A percentile compares a stretch with the other conserved stretches of the same genome.
These are phyloP conservation scores for Leiothrix lutea DNA, from an alignment of 2,113 vertebrate genomes.

Conservation along the genomic window DNA sequence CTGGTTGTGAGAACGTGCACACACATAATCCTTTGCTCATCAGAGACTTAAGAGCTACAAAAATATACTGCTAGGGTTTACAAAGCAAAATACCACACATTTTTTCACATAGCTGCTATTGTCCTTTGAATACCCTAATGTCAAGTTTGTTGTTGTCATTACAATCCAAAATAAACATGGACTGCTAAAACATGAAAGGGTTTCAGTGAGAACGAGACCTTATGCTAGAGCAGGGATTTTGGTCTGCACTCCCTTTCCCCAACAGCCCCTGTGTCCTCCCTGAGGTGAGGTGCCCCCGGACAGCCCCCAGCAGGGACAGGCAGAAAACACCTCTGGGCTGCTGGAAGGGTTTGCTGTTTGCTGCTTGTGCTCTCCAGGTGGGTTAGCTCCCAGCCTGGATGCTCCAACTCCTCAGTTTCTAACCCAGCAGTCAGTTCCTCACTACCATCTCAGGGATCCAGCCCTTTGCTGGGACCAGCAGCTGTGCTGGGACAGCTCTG, in stretches of 20 bases:
- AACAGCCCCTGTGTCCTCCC: background rate
- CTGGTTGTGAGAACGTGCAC: background rate
- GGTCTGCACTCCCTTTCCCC: rapidly evolving
- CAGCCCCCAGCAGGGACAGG: background rate
- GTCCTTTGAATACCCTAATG: background rate
- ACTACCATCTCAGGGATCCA: background rate
- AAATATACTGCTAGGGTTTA: background rate
- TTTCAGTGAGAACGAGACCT: background rate
- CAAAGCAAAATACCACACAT: background rate
- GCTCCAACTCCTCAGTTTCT: background rate
- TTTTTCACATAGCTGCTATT: background rate
- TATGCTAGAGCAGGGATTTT: background rate
- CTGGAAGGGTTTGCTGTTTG: background rate
- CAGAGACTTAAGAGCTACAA: background rate
- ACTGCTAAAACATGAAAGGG: background rate
- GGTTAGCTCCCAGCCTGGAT: background rate
- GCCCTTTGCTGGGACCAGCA: background rate
- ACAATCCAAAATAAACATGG: background rate
- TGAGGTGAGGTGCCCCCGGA: background rate
- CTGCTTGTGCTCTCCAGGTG: background rate
- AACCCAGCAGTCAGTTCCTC: background rate
- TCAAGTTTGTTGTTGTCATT: background rate
- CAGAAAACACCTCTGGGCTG: background rate
- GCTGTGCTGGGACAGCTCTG: background rate
- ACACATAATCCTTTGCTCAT: background rate